phyloP scores from a whole-genome alignment of 2,888 invertebrate species.

The Caenorhabditis wallacei region DNA sequence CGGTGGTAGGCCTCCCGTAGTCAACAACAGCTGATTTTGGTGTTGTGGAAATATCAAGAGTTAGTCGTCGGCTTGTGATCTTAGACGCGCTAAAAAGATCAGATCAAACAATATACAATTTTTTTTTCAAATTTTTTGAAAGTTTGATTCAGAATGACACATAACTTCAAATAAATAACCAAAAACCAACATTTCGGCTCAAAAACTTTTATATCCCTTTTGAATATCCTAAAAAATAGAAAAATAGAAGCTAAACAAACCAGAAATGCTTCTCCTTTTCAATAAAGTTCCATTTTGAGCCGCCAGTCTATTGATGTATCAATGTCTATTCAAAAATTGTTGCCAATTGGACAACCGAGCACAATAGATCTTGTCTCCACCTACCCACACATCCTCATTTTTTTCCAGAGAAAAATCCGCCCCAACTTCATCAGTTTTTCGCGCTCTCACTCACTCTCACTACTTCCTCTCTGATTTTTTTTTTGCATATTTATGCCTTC shows the following conservation, averaged over 20 bases:
- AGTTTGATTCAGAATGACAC: too few species aligned
- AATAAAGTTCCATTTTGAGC: slow-evolving; percentile 23
- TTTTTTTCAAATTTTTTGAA: too few species aligned
- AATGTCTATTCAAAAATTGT: slow-evolving; percentile 46
- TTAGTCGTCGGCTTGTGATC: slow-evolving; percentile 7
- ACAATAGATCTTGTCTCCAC: slow-evolving; percentile 29
- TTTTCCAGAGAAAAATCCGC: slow-evolving; percentile 12
- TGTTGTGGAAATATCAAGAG: slow-evolving; percentile 18
- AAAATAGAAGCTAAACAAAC: background rate
- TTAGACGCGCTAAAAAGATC: background rate
- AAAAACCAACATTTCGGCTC: background rate
- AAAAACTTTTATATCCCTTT: background rate
- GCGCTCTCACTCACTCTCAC: background rate
- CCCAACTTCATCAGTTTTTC: slow-evolving; percentile 38
- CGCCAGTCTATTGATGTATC: slow-evolving; percentile 11
- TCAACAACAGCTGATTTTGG: slow-evolving; percentile 34
- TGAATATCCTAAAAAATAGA: background rate
- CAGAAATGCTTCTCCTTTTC: background rate
- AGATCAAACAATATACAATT: too few species aligned
- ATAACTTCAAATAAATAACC: too few species aligned
- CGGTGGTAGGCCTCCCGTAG: background rate
- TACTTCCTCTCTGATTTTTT: slow-evolving; percentile 42
- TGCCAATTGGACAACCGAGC: slow-evolving; percentile 48
- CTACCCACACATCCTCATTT: slow-evolving; percentile 30
- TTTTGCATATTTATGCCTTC: slow-evolving; percentile 46